Evolutionary conservation across 1,140 invertebrate species (phyloP).

Genomic region (Penaeus indicus): DNA sequence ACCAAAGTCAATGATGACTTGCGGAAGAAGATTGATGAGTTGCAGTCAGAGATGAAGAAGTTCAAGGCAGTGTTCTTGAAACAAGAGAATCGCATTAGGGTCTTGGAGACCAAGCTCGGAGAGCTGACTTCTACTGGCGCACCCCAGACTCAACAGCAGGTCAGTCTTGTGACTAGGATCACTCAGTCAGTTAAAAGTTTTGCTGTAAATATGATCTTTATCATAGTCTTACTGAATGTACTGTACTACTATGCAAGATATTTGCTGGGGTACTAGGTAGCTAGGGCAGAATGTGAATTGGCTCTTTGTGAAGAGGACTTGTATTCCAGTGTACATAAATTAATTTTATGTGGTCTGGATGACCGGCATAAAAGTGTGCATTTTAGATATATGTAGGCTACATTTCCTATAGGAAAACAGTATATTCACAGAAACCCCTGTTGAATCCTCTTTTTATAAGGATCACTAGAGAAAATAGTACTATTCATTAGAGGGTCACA

Average conservation of each 20-base stretch:
- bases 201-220: constrained; percentile 49
- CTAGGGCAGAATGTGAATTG: neutral
- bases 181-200: constrained; percentile 42
- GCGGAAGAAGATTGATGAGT: constrained; percentile 81
- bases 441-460: too few relatives aligned
- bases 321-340: too few relatives aligned
- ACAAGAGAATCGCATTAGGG: constrained; percentile 87
- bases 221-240: constrained; percentile 52
- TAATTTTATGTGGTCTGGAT: too few relatives aligned
- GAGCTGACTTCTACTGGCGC: constrained; percentile 33
- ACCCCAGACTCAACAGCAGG: constrained; percentile 37
- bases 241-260: constrained; percentile 56
- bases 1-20: constrained; percentile 62
- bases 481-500: too few relatives aligned
- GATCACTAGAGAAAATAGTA: too few relatives aligned
- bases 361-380: too few relatives aligned
- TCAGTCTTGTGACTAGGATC: constrained; percentile 46
- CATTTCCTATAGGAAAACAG: too few relatives aligned
- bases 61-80: constrained; percentile 94
- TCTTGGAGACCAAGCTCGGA: constrained; percentile 44
- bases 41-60: constrained; percentile 88
- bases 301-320: neutral
- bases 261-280: constrained; percentile 28
- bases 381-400: too few relatives aligned
- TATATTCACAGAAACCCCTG: too few relatives aligned